A percentile compares a stretch with the other conserved stretches of the same genome.
phyloP scores from a whole-genome alignment of 2,888 invertebrate genomes.

The Torymus texanus region DNA sequence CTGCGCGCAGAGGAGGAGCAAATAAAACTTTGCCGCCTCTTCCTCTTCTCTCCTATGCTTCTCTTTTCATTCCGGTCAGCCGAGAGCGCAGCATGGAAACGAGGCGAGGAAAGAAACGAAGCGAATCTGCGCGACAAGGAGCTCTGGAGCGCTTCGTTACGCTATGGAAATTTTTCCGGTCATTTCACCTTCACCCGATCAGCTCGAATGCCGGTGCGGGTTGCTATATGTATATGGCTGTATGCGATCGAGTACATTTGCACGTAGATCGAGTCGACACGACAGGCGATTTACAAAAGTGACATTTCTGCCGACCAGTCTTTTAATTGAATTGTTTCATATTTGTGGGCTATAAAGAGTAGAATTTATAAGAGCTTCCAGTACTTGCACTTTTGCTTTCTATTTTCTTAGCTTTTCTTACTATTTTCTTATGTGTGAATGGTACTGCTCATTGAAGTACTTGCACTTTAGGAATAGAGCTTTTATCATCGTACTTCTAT shows the following conservation, averaged over 20 bases:
- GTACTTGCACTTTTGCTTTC: no score
- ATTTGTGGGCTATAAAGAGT: no score
- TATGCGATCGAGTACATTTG: conserved; percentile 30
- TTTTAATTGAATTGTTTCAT: conserved; percentile 35
- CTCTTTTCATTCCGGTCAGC: background rate
- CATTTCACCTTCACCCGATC: conserved; percentile 26
- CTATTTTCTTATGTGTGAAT: no score
- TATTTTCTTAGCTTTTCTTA: no score
- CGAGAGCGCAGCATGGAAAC: background rate
- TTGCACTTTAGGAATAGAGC: no score
- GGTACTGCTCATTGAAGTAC: no score
- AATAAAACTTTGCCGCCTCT: conserved; percentile 39
- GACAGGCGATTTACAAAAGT: conserved; percentile 32
- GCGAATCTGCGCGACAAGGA: background rate
- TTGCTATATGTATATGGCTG: background rate
- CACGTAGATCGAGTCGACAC: conserved; percentile 47
- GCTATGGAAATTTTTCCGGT: conserved; percentile 54
- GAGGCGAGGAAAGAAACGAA: conserved; percentile 13
- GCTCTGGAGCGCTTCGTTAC: conserved; percentile 45
- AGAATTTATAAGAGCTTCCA: no score
- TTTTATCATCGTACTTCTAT: no score
- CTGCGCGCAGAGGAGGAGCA: conserved; percentile 17
- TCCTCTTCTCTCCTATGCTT: background rate
- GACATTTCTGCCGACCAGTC: background rate
- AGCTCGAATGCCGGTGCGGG: background rate